Conservation (phyloP, 1,140 invertebrate genomes). For the Yoshiicerus persimilis region DNA sequence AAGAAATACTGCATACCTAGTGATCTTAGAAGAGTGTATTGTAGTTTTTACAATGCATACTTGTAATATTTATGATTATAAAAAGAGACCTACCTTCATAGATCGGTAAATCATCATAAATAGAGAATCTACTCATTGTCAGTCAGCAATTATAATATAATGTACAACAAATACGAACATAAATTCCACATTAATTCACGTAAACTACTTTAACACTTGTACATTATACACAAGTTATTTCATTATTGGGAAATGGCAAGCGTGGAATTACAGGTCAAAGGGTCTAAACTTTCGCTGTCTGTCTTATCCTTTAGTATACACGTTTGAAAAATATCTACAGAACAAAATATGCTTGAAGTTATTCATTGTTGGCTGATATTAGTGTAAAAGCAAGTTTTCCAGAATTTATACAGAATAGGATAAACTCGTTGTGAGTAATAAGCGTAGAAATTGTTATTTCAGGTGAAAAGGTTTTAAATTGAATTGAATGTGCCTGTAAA, state of each 20-base stretch:
- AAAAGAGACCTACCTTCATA: background rate
- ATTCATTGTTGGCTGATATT: background rate
- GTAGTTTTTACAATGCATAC: too few relatives aligned
- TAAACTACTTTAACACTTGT: background rate
- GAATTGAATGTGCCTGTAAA: background rate
- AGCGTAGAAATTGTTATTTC: conserved; percentile 27
- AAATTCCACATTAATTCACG: background rate
- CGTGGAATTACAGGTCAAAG: conserved; percentile 16
- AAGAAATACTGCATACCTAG: too few relatives aligned
- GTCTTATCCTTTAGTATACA: background rate
- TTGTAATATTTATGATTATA: background rate
- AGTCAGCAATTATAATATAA: background rate
- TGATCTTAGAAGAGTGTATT: too few relatives aligned
- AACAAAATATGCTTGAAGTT: background rate
- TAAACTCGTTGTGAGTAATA: conserved; percentile 1
- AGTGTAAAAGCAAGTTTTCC: background rate
- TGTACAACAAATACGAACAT: background rate
- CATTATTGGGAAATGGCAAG: conserved; percentile 21
- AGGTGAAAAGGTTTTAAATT: conserved; percentile 20
- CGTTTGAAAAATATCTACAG: background rate
- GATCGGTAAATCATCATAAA: background rate
- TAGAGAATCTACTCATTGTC: background rate
- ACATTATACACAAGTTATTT: background rate
- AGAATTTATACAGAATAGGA: background rate
- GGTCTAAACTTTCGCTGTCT: background rate